phyloP scores from a whole-genome alignment of 2,797 vertebrate species.

The Hybognathus amarus region DNA sequence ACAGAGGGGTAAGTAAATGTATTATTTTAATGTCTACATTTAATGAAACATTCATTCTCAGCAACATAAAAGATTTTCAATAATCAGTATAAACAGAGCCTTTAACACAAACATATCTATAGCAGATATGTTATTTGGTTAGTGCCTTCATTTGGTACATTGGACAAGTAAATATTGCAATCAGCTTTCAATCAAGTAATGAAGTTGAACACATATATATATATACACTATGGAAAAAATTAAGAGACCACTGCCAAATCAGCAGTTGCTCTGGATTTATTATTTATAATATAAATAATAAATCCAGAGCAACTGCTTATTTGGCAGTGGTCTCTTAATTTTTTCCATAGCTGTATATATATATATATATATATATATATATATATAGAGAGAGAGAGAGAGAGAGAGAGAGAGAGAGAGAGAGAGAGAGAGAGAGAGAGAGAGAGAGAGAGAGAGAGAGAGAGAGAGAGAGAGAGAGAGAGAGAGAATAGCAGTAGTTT shows the following conservation, averaged over 20 bases:
- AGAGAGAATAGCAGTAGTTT: background rate
- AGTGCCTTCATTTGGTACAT: conserved; percentile 15
- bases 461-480: too few relatives aligned
- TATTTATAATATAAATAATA: too few relatives aligned
- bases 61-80: background rate
- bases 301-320: too few relatives aligned
- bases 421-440: too few relatives aligned
- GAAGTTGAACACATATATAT: background rate
- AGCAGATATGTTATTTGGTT: background rate
- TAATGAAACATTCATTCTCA: background rate
- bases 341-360: too few relatives aligned
- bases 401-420: too few relatives aligned
- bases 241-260: too few relatives aligned
- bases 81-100: background rate
- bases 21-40: background rate
- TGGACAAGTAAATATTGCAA: conserved; percentile 26
- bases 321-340: too few relatives aligned
- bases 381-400: too few relatives aligned
- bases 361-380: background rate
- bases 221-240: too few relatives aligned
- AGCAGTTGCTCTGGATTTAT: too few relatives aligned
- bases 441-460: too few relatives aligned
- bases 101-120: background rate
- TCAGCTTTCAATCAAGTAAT: conserved; percentile 32
- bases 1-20: background rate